Conservation (phyloP, 2,113 vertebrate species). For the Microcebus murinus region DNA sequence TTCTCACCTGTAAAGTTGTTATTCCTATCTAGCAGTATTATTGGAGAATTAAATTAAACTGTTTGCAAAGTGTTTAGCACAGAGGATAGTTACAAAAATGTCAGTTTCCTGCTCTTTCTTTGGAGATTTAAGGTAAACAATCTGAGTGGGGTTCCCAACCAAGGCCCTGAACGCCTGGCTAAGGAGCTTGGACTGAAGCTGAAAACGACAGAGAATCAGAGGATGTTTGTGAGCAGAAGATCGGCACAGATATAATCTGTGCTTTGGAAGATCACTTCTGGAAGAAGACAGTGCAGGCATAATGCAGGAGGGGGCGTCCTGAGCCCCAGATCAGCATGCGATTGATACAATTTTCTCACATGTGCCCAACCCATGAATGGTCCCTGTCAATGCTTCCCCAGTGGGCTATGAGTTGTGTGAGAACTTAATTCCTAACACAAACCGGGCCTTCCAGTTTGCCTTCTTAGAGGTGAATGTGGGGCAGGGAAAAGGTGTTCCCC, state of each 20-base stretch:
- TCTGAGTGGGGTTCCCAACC: neutral
- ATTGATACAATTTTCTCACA: neutral
- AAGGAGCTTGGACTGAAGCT: neutral
- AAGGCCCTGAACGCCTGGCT: neutral
- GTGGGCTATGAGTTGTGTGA: neutral
- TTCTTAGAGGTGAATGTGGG: neutral
- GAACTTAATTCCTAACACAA: neutral
- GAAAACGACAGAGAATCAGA: neutral
- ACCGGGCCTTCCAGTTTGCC: neutral
- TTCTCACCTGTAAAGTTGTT: neutral
- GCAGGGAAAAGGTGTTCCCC: neutral
- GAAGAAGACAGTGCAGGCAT: neutral
- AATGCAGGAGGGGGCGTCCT: neutral
- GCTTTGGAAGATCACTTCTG: neutral
- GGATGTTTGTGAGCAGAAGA: neutral
- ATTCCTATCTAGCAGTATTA: neutral
- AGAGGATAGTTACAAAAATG: neutral
- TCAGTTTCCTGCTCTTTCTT: constrained; percentile 31
- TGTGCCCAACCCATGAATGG: neutral
- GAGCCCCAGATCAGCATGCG: neutral
- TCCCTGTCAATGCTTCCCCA: neutral
- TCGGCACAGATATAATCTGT: neutral
- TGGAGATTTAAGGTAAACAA: neutral
- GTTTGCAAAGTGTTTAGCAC: neutral
- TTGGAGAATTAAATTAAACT: constrained; percentile 18